Base-by-base conservation (phyloP, 2,888 invertebrate species). In the Platypus cylindrus region DNA sequence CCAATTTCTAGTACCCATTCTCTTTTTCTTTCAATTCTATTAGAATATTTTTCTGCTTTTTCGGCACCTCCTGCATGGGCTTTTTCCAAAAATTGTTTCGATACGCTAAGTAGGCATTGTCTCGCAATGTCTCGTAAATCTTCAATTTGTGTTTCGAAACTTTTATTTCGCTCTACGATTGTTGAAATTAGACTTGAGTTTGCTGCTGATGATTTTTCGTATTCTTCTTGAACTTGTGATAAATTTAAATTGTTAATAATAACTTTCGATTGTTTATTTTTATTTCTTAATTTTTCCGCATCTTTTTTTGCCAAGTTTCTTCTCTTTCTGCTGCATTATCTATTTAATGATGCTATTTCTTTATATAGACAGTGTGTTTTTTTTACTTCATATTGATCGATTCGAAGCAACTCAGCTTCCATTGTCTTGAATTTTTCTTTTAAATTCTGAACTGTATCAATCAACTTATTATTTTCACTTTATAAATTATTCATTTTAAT, bases 101-200 rank as follows among this genome's bases (percentile, higher is more conserved):
- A 59, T 23, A 60, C 36, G 0, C 50, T 48, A 11, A 59, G 34
- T 3, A 60, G 37, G n/a, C 53, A 53, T 25, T 48, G 49, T 32
- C 57, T 58, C 0, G 58, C 51, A 12, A 66, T 64, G 27, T 64
- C 66, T 52, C 70, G 63, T 47, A 67, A 63, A 17, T 53, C 59
- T 52, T 62, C 61, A 36, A 57, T 61, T 45, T 68, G 65, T 34
- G 64, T 45, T 44, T 70, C 66, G 45, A 57, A 61, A 14, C 64
- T 54, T 18, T 62, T 43, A 41, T 63, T 60, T 44, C 69, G 67
- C 12, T 60, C 54, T 30, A 56, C 18, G 16, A 47, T 33, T 29
- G 30, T 43, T 33, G 46, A 39, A n/a, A 40, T 36, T 16, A 48
- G 37, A 5, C 26, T 30, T 15, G 40, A 30, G 15, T 43, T 40